Evolutionary conservation across 1,140 invertebrate genomes (phyloP).

Genomic region (Pantala flavescens): DNA sequence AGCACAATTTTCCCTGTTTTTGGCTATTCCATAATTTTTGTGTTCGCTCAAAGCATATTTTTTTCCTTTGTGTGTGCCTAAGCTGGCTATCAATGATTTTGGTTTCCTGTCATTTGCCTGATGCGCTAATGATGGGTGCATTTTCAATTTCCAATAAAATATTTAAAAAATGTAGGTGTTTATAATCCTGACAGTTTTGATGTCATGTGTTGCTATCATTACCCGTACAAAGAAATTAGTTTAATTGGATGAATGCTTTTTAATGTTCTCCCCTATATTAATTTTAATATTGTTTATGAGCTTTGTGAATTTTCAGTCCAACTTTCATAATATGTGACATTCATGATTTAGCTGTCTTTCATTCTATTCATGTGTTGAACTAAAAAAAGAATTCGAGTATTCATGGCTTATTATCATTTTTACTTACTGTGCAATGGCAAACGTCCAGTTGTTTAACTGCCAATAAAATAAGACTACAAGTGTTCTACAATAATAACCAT

Average conservation of each 20-base stretch:
- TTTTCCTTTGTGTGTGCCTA: not conserved
- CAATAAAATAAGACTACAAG: not conserved
- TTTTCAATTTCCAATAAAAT: slow-evolving; percentile 9
- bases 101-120: not conserved
- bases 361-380: no score
- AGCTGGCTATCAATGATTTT: not conserved
- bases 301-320: no score
- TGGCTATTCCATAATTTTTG: slow-evolving; percentile 6
- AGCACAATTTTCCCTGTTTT: not conserved
- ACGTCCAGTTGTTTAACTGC: not conserved
- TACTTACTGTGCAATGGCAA: not conserved
- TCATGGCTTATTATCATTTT: not conserved
- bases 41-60: slow-evolving; percentile 7
- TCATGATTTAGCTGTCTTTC: no score
- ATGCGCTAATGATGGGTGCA: not conserved
- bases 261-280: no score
- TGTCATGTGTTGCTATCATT: not conserved
- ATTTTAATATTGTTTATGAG: no score
- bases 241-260: not conserved
- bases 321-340: no score
- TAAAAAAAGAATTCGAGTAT: no score
- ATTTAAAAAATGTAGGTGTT: not conserved
- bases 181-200: not conserved
- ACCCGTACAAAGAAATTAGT: not conserved
- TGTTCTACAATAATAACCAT: no score